phyloP scores from a whole-genome alignment of 2,888 invertebrate genomes.

The Acronicta leporina region DNA sequence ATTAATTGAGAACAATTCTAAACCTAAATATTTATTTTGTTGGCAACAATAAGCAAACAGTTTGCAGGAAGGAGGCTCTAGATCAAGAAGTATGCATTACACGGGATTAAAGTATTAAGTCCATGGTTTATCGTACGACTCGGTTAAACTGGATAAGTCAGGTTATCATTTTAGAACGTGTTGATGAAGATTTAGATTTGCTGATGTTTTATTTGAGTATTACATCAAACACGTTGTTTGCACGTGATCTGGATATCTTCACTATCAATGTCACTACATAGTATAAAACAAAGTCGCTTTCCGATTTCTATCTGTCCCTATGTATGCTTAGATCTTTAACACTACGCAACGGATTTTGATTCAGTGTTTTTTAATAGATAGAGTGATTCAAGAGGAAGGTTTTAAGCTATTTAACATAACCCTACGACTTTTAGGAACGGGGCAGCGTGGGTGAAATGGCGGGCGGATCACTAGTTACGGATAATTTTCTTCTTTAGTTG shows the following conservation, averaged over 20 bases:
- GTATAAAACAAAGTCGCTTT: too few relatives aligned
- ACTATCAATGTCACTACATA: too few relatives aligned
- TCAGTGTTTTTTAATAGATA: too few relatives aligned
- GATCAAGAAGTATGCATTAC: constrained; percentile 9
- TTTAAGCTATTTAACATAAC: too few relatives aligned
- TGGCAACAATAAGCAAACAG: neutral
- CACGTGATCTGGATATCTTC: neutral
- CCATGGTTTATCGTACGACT: constrained; percentile 9
- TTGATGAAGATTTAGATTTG: constrained; percentile 10
- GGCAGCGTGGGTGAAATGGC: too few relatives aligned
- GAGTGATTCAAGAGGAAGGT: too few relatives aligned
- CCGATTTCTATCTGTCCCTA: too few relatives aligned
- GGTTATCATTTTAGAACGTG: constrained; percentile 33
- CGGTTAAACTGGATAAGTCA: constrained; percentile 11
- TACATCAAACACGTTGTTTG: neutral
- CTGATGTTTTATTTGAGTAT: constrained; percentile 6
- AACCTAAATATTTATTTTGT: neutral
- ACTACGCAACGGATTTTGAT: too few relatives aligned
- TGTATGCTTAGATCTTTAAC: too few relatives aligned
- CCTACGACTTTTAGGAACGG: too few relatives aligned
- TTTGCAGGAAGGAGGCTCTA: constrained; percentile 6
- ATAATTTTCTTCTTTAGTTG: neutral
- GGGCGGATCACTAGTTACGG: too few relatives aligned
- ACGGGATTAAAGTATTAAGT: constrained; percentile 14
- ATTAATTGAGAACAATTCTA: too few relatives aligned